phyloP scores from a whole-genome alignment of 2,797 vertebrate species.

The Serranus cabrilla region DNA sequence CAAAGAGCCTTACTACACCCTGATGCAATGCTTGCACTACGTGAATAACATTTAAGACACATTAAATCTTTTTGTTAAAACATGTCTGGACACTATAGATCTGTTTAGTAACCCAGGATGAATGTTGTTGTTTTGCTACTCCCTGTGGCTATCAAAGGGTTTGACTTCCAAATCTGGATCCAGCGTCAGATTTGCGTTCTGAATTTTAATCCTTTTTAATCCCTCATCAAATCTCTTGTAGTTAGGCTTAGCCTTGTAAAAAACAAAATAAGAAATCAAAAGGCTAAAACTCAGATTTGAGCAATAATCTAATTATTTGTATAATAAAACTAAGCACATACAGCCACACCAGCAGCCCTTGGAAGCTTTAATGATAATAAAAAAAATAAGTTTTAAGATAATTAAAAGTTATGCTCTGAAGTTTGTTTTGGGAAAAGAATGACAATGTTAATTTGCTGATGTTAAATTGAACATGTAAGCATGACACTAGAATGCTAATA shows the following conservation, averaged over 20 bases:
- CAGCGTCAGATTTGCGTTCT: constrained; percentile 3
- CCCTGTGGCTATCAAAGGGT: background rate
- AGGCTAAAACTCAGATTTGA: background rate
- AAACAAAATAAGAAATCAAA: background rate
- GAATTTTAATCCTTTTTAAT: constrained; percentile 1
- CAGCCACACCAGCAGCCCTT: background rate
- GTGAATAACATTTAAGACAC: constrained; percentile 8
- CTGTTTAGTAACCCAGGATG: background rate
- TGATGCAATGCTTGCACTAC: constrained; percentile 7
- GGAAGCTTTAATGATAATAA: background rate
- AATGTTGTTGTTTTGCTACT: background rate
- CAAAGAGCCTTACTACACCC: constrained; percentile 22
- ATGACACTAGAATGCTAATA: background rate
- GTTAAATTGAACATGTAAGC: no score
- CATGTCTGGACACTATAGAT: constrained; percentile 8
- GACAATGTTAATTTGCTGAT: background rate
- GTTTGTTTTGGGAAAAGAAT: background rate
- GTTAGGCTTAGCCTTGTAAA: background rate
- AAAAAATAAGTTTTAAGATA: background rate
- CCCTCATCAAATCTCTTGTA: background rate
- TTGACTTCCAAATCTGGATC: background rate
- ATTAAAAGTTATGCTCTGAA: background rate
- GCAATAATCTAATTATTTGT: background rate
- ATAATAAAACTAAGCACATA: background rate
- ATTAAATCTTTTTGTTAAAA: constrained; percentile 10